Percentiles rank a stretch among this genome's conserved stretches.
phyloP scores from a whole-genome alignment of 2,797 vertebrate species.

The Siniperca obscura region DNA sequence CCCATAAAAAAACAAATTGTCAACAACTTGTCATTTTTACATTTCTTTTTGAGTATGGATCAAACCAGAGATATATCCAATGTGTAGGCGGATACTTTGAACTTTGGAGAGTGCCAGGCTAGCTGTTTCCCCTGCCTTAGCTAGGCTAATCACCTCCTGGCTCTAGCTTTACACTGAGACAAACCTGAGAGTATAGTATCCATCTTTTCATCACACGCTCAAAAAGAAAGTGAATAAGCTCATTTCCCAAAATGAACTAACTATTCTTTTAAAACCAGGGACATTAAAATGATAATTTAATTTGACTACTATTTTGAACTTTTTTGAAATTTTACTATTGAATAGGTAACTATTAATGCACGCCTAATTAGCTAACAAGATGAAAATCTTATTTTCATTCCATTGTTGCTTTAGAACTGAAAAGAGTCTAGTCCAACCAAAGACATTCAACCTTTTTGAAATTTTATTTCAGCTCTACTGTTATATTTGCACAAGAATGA shows the following conservation, averaged over 20 bases:
- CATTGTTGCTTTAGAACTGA: not conserved
- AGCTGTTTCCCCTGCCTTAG: not conserved
- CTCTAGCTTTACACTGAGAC: not conserved
- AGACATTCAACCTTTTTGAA: not conserved
- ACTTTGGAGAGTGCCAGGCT: not conserved
- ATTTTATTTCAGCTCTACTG: too few species aligned
- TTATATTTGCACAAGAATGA: not conserved
- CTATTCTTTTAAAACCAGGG: not conserved
- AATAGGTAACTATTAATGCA: too few species aligned
- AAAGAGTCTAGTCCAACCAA: not conserved
- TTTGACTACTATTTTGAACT: not conserved
- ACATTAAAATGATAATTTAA: not conserved
- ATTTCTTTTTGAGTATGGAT: not conserved
- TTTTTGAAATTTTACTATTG: not conserved
- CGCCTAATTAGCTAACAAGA: not conserved
- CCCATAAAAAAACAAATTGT: too few species aligned
- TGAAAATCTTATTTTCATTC: not conserved
- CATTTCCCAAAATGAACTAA: not conserved
- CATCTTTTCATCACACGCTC: not conserved
- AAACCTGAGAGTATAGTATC: not conserved
- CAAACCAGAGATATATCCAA: not conserved
- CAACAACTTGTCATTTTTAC: not conserved
- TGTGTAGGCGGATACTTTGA: not conserved
- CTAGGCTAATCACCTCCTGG: not conserved
- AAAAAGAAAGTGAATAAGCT: not conserved